phyloP scores from a whole-genome alignment of 2,113 vertebrate species.

The Pampusana beccarii region DNA sequence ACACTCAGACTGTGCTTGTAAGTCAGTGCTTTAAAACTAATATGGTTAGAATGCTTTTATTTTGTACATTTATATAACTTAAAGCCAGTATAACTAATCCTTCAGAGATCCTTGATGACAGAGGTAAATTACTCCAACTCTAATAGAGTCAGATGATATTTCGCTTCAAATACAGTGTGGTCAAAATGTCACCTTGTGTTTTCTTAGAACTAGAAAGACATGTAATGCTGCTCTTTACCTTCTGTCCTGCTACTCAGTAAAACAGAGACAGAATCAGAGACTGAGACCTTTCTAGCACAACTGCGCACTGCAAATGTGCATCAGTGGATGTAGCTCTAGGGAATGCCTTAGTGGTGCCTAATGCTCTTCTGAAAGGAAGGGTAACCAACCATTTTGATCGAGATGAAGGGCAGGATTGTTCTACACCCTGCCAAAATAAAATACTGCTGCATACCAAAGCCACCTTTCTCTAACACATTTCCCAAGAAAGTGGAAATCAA shows the following conservation, averaged over 20 bases:
- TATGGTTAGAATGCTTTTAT: background rate
- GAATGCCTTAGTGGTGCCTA: background rate
- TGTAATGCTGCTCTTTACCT: background rate
- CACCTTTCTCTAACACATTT: background rate
- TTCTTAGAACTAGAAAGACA: background rate
- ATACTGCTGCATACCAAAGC: background rate
- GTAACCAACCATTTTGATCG: background rate
- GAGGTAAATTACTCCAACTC: background rate
- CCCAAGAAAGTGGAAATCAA: background rate
- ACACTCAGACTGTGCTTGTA: background rate
- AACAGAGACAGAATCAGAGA: background rate
- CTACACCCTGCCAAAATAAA: background rate
- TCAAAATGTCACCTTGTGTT: background rate
- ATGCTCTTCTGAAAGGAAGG: background rate
- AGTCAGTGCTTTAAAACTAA: background rate
- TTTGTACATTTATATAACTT: background rate
- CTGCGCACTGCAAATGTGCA: background rate
- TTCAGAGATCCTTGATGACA: background rate
- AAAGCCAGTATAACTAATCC: background rate
- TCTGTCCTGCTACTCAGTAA: background rate
- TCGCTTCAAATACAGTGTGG: background rate
- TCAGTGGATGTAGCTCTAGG: background rate
- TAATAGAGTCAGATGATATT: background rate
- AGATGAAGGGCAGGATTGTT: background rate
- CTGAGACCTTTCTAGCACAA: background rate